phyloP scores from a whole-genome alignment of 2,888 invertebrate species.

The Leptopilina syphax region DNA sequence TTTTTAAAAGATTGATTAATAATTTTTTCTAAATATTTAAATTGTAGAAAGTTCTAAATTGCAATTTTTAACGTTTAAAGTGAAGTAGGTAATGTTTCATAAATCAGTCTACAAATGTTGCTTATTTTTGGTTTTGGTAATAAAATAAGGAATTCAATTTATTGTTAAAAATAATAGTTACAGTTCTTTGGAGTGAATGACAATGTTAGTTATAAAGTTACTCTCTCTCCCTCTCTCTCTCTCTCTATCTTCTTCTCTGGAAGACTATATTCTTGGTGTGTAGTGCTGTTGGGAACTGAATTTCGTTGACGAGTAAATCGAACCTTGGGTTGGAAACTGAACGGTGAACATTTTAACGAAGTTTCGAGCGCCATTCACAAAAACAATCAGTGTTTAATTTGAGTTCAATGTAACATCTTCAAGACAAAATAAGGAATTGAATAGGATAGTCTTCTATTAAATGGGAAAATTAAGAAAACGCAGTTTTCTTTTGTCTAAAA shows the following conservation, averaged over 20 bases:
- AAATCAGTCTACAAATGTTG: no score
- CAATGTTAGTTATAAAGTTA: conserved; percentile 42
- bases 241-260: background rate
- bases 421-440: conserved; percentile 1
- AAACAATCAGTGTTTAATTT: conserved; percentile 23
- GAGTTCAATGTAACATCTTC: conserved; percentile 16
- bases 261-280: conserved; percentile 13
- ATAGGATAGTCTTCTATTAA: background rate
- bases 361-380: conserved; percentile 22
- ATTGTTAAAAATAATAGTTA: no score
- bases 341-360: conserved; percentile 28
- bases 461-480: background rate
- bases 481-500: background rate
- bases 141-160: no score
- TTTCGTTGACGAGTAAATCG: conserved; percentile 38
- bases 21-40: no score
- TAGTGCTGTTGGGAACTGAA: conserved; percentile 15
- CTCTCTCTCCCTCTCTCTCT: background rate
- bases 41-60: no score
- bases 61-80: no score
- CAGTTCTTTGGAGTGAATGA: conserved; percentile 5
- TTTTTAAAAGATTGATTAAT: no score
- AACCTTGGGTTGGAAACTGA: conserved; percentile 5
- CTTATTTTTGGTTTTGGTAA: no score
- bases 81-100: no score